Evolutionary conservation across 2,113 vertebrate genomes (phyloP), one percentile per base, ranked within the genome.

Genomic region (Clupea harengus): DNA sequence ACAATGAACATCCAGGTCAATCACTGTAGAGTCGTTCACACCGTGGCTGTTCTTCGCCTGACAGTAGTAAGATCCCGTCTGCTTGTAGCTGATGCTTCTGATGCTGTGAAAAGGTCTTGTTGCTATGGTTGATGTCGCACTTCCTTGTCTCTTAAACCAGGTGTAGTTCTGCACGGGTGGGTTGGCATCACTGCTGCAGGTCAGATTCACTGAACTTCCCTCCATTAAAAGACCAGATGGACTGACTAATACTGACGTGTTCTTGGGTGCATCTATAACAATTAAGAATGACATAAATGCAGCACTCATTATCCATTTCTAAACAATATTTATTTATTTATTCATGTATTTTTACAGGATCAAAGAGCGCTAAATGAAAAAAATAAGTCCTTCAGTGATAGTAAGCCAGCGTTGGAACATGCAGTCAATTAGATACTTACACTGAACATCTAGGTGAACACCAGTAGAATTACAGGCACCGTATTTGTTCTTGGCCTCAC

Each of bases 1-100:
- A 87, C 86, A 87, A 20, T 57, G 17, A 28, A 89, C 64, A 9
- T 87, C 82, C 47, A 49, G 47, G 8, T 49, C 7, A 2, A 89
- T 1, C 6, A 8, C 52, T 0, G n/a, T 4, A 83, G 84, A 87
- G 0, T 22, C 46, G 6, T 46, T 8, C 8, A 2, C 6, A 75
- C 81, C 82, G 20, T 49, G 47, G 9, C 2, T 49, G 47, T 49
- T 49, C 9, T 49, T 11, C 13, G 47, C 47, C 47, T 49, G 47
- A 49, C 47, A 49, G 47, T 49, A 49, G 8, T 49, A 49, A 47
- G 5, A 47, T 47, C 46, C 46, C 5, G 46, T 47, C 9, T 47
- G 46, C 9, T 49, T 11, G 13, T 2, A 49, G 47, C 10, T 49
- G 47, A 49, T 9, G 47, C 13, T 49, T 2, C 47, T 49, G 47